Evolutionary conservation across 2,113 vertebrate species (phyloP), one percentile per base, ranked within the genome.

Genomic region (Asarcornis scutulata): DNA sequence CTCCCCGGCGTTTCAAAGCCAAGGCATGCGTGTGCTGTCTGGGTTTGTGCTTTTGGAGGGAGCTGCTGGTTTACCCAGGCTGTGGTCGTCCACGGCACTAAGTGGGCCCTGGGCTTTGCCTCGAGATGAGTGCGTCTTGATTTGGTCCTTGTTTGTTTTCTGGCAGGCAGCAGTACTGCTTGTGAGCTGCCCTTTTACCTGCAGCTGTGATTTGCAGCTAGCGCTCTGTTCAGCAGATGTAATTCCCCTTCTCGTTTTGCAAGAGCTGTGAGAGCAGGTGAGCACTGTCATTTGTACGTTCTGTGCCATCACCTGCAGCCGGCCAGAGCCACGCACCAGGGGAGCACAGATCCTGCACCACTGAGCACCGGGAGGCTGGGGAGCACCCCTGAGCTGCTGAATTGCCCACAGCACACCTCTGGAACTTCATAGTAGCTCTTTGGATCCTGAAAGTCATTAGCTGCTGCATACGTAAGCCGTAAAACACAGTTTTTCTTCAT

Each of bases 1-100:
- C 8, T 42, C 8, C 9, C 7, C 6, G 29, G 6, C 5, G 46
- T 86, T 58, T 40, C 60, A 21, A 59, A 67, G 53, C 60, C 18
- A 44, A 14, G 18, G 25, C 55, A 7, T 36, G 0, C 3, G 7
- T 12, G 66, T 78, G 60, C 75, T 62, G 22, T 26, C 56, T 38
- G 56, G 64, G 52, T 16, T n/a, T 0, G 3, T 38, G 27, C 81
- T 56, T 36, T 79, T 29, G 68, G 32, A 13, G 17, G 27, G 3
- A 76, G 31, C 29, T 56, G 48, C 26, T 64, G 40, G 26, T 52
- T 34, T 23, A 17, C 36, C 9, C 18, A 22, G 26, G 34, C 53
- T 15, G 2, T 21, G 53, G 9, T 34, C 6, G 0, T 17, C 2
- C 2, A 4, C 63, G 21, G 27, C 23, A 9, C 31, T 10, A 7